Conservation (phyloP, 2,113 vertebrate species). For the Merops nubicus region DNA sequence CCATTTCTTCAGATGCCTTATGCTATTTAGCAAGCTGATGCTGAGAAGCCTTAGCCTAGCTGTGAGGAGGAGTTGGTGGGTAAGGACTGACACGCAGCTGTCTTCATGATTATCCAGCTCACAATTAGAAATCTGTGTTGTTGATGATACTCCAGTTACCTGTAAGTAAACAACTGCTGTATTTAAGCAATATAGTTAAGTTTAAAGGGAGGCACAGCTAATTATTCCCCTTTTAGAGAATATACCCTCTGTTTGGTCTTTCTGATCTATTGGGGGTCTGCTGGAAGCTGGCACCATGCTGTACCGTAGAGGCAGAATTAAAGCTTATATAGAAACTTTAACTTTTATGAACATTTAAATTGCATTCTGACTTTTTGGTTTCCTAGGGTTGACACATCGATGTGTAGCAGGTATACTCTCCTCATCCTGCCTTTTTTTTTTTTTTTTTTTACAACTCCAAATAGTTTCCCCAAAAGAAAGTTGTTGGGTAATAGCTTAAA, state of each 20-base stretch:
- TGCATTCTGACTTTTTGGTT: background rate
- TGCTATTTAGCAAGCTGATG: background rate
- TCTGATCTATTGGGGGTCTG: background rate
- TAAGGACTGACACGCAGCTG: background rate
- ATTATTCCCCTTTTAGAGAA: background rate
- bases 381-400: background rate
- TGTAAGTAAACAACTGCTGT: background rate
- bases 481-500: background rate
- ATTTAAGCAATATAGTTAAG: too few species aligned
- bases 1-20: background rate
- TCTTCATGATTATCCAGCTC: background rate
- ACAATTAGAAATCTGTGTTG: background rate
- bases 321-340: background rate
- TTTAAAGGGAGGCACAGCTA: background rate
- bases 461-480: background rate
- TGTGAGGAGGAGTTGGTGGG: background rate
- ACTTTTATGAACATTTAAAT: background rate
- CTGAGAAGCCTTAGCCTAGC: background rate
- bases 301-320: background rate
- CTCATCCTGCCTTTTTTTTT: fast-evolving
- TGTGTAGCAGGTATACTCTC: background rate
- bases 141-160: background rate
- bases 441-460: background rate
- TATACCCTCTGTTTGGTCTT: background rate
- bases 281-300: background rate